phyloP scores from a whole-genome alignment of 2,888 invertebrate genomes.

The Drosophila maculinotata region DNA sequence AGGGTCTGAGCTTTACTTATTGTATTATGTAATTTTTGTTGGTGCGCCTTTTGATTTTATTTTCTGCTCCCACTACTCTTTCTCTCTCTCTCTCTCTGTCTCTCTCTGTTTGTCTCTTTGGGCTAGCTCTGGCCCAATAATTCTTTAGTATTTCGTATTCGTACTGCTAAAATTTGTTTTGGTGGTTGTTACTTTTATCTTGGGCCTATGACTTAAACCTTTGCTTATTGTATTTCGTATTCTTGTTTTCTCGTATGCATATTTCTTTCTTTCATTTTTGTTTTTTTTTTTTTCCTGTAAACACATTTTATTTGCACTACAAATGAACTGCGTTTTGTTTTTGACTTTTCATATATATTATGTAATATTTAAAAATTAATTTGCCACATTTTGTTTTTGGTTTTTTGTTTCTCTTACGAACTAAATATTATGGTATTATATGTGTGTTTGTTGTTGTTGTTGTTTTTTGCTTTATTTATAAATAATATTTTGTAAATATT shows the following conservation, averaged over 20 bases:
- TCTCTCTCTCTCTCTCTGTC: not conserved
- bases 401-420: conserved; percentile 50
- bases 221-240: conserved; percentile 72
- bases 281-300: conserved; percentile 9
- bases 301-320: conserved; percentile 67
- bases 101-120: not conserved
- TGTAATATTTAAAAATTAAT: conserved; percentile 70
- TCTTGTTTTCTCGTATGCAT: conserved; percentile 35
- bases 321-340: conserved; percentile 58
- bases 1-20: conserved; percentile 22
- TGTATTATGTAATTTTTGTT: conserved; percentile 19
- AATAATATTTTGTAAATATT: conserved; percentile 73
- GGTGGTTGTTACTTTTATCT: conserved; percentile 70
- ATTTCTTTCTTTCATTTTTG: conserved; percentile 33
- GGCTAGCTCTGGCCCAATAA: conserved; percentile 24
- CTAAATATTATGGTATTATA: conserved; percentile 49
- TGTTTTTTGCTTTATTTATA: conserved; percentile 38
- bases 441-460: conserved; percentile 24
- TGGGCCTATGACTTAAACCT: conserved; percentile 77
- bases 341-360: conserved; percentile 28
- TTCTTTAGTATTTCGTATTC: conserved; percentile 33
- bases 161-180: conserved; percentile 66
- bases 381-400: conserved; percentile 68
- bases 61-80: conserved; percentile 14
- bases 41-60: conserved; percentile 40